Conservation (phyloP, 2,888 invertebrate genomes). For the Patella ulyssiponensis region DNA sequence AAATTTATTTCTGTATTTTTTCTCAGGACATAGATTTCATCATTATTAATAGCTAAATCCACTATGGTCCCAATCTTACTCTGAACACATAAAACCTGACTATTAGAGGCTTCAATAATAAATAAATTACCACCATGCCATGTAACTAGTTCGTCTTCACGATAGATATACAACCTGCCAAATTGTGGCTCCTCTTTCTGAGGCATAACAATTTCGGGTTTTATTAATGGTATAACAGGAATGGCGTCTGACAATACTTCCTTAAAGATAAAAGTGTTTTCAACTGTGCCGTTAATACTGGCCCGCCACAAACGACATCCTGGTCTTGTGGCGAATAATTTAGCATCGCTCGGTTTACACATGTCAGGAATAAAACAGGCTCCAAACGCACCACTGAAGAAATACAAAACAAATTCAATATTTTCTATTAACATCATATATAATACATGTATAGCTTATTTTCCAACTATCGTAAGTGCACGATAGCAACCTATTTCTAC, state of each 20-base stretch:
- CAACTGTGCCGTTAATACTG: constrained; percentile 82
- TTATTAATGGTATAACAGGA: constrained; percentile 42
- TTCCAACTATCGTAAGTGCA: background rate
- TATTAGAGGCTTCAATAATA: constrained; percentile 81
- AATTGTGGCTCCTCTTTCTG: constrained; percentile 74
- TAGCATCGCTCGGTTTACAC: constrained; percentile 73
- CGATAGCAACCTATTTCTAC: no score
- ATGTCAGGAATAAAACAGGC: constrained; percentile 77
- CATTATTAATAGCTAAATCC: constrained; percentile 68
- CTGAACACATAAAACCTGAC: constrained; percentile 79
- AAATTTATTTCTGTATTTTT: constrained; percentile 77
- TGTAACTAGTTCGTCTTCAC: constrained; percentile 82
- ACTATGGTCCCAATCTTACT: constrained; percentile 75
- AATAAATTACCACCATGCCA: constrained; percentile 82
- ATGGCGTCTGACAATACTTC: constrained; percentile 69
- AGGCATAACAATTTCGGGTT: constrained; percentile 22
- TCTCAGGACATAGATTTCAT: constrained; percentile 81
- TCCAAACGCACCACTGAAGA: constrained; percentile 79
- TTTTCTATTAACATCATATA: background rate
- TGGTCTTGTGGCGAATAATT: constrained; percentile 85
- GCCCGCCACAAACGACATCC: constrained; percentile 89
- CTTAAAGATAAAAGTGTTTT: constrained; percentile 88
- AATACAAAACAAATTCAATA: constrained; percentile 20
- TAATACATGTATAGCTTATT: background rate
- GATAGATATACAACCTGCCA: constrained; percentile 79